Evolutionary conservation across 92 coral and sea anemone species (phyloP).

Genomic region (Parazoanthus swiftii): DNA sequence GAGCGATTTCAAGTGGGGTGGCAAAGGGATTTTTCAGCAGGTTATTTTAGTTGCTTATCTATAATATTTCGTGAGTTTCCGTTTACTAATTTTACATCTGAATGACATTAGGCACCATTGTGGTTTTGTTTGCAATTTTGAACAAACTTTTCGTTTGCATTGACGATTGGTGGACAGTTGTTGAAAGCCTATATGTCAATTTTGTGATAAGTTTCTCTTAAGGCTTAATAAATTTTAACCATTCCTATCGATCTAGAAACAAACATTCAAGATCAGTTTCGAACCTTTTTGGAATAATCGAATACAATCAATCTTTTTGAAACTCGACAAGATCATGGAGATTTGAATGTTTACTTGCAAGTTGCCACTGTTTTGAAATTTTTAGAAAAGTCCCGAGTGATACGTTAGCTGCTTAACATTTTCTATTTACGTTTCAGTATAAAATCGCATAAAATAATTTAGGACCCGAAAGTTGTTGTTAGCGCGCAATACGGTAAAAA

Average conservation of each 20-base stretch:
- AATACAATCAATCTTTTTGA: not conserved
- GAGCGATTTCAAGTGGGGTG: not conserved
- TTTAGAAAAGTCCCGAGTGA: not conserved
- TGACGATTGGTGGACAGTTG: not conserved
- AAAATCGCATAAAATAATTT: not conserved
- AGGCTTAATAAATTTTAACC: not conserved
- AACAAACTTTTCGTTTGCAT: slow-evolving; percentile 17
- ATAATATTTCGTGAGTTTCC: not conserved
- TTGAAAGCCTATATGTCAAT: not conserved
- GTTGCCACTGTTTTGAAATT: too few species aligned
- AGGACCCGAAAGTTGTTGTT: not conserved
- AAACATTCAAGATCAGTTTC: too few species aligned
- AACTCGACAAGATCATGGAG: not conserved
- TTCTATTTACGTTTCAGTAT: not conserved
- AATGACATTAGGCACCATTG: not conserved
- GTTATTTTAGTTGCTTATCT: not conserved
- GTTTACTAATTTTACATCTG: not conserved
- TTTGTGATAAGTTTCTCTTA: not conserved
- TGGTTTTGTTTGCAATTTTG: not conserved
- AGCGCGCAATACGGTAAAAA: not conserved
- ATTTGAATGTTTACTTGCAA: too few species aligned
- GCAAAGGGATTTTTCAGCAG: not conserved
- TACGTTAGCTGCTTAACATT: not conserved
- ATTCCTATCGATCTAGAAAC: not conserved
- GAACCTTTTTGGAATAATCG: not conserved